Evolutionary conservation across 2,888 invertebrate genomes (phyloP).

Genomic region (Epirrhoe alternata): DNA sequence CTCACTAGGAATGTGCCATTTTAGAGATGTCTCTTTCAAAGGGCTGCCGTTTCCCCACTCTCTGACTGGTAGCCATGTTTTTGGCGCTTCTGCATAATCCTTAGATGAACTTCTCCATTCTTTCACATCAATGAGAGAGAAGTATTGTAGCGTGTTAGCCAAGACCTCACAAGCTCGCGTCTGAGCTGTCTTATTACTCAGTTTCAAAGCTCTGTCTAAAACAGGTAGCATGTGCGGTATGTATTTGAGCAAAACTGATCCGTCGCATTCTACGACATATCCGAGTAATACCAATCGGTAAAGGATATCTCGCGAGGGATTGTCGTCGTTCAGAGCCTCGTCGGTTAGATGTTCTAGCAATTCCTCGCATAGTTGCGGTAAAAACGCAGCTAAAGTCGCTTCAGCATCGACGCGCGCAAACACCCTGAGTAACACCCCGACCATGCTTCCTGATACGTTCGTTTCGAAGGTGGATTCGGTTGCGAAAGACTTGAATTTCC

Average conservation of each 20-base stretch:
- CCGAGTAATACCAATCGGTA: conserved; percentile 91
- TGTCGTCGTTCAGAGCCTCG: conserved; percentile 90
- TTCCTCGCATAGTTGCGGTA: conserved; percentile 89
- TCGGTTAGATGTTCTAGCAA: conserved; percentile 87
- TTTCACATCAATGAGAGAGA: conserved; percentile 86
- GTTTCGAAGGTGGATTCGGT: conserved; percentile 92
- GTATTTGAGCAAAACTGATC: conserved; percentile 87
- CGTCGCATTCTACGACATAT: conserved; percentile 88
- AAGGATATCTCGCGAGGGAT: conserved; percentile 90
- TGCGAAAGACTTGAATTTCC: conserved; percentile 90
- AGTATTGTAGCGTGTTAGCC: conserved; percentile 82
- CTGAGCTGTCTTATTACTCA: conserved; percentile 88
- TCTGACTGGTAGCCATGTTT: conserved; percentile 89
- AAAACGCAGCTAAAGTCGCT: conserved; percentile 88
- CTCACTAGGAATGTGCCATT: conserved; percentile 91
- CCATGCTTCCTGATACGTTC: conserved; percentile 92
- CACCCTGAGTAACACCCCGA: conserved; percentile 89
- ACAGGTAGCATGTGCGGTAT: conserved; percentile 87
- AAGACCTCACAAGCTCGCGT: conserved; percentile 87
- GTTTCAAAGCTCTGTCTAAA: conserved; percentile 88
- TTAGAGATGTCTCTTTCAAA: conserved; percentile 86
- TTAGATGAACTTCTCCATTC: conserved; percentile 86
- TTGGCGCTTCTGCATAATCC: conserved; percentile 86
- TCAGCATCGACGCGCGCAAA: conserved; percentile 88
- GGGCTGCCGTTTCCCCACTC: conserved; percentile 93